phyloP scores from a whole-genome alignment of 2,113 vertebrate genomes.

The mouse (Mus musculus) region DNA sequence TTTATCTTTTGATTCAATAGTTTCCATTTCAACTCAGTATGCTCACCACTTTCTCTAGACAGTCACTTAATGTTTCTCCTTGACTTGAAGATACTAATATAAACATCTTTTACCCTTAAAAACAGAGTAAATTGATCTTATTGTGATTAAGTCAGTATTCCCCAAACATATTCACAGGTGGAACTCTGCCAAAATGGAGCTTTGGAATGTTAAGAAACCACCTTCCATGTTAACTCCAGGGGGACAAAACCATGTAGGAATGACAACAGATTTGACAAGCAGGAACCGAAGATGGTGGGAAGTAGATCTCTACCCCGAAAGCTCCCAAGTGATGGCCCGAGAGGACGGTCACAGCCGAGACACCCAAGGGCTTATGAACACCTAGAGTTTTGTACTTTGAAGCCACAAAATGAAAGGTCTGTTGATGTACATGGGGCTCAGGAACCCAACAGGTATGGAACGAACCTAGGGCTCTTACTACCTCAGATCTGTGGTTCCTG shows the following conservation, averaged over 20 bases:
- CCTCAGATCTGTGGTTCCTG: background rate
- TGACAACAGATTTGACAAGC: background rate
- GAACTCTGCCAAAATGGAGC: background rate
- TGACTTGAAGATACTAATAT: background rate
- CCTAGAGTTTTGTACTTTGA: background rate
- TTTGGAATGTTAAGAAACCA: conserved; percentile 44
- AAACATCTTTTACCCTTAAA: background rate
- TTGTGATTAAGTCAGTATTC: conserved; percentile 21
- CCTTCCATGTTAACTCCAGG: background rate
- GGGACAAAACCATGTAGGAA: background rate
- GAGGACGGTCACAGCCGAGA: background rate
- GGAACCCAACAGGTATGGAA: background rate
- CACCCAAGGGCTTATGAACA: background rate
- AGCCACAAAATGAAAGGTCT: background rate
- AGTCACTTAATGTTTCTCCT: background rate
- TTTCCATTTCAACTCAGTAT: background rate
- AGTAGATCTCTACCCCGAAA: background rate
- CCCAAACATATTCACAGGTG: background rate
- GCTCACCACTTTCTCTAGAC: background rate
- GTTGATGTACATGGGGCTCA: background rate
- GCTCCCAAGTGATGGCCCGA: background rate
- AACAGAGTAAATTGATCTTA: background rate
- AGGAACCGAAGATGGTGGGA: background rate
- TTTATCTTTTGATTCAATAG: background rate
- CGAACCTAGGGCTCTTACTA: background rate